phyloP scores from a whole-genome alignment of 1,140 invertebrate genomes.

The Euura saliciscinereae region DNA sequence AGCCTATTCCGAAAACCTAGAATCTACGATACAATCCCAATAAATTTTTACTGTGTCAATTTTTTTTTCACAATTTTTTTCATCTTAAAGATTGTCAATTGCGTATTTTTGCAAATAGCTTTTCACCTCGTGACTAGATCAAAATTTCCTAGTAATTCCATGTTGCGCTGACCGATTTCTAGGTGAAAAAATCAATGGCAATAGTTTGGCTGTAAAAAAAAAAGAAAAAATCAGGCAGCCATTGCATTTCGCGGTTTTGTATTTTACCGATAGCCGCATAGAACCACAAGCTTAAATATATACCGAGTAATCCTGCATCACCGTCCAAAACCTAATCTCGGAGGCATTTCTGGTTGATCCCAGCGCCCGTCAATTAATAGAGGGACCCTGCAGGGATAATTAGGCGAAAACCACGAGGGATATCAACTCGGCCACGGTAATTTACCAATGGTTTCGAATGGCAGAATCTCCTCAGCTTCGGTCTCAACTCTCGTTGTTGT shows the following conservation, averaged over 20 bases:
- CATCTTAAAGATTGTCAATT: neutral
- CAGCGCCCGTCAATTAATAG: neutral
- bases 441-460: constrained; percentile 34
- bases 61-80: neutral
- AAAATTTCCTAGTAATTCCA: too few species aligned
- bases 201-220: neutral
- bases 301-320: neutral
- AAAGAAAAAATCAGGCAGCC: neutral
- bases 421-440: constrained; percentile 27
- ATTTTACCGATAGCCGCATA: neutral
- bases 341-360: neutral
- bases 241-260: neutral
- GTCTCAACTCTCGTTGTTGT: too few species aligned
- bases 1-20: too few species aligned
- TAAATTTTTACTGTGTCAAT: neutral
- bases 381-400: constrained; percentile 30
- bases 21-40: too few species aligned
- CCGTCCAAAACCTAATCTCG: neutral
- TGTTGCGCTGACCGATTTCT: too few species aligned
- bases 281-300: neutral
- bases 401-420: constrained; percentile 37
- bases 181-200: too few species aligned
- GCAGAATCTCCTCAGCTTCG: neutral
- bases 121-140: too few species aligned
- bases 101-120: too few species aligned